A percentile compares a stretch with the other conserved stretches of the same genome.
These are phyloP conservation scores for Trematocara variabile DNA, from an alignment of 2,113 vertebrate species.

Conservation along the genomic window DNA sequence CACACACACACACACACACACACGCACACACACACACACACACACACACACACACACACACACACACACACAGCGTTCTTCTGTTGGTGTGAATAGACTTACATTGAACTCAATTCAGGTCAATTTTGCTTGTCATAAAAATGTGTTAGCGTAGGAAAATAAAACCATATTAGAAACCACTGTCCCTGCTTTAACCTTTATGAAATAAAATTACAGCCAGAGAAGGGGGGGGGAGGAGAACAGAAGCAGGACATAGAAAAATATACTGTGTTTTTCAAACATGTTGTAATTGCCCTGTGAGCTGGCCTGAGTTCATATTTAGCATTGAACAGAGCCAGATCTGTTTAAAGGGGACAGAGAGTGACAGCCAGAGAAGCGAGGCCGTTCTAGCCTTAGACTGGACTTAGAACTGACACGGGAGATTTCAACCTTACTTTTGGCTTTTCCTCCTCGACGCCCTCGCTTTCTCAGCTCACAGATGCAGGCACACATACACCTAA, in stretches of 20 bases:
- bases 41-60: no score
- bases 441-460: conserved; percentile 14
- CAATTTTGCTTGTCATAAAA: conserved; percentile 54
- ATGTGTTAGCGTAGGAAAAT: conserved; percentile 44
- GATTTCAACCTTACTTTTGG: conserved; percentile 8
- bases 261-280: conserved; percentile 41
- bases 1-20: no score
- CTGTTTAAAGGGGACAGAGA: conserved; percentile 41
- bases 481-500: neutral
- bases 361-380: conserved; percentile 27
- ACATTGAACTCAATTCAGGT: conserved; percentile 39
- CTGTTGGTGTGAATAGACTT: conserved; percentile 36
- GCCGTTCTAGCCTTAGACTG: neutral
- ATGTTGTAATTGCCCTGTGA: conserved; percentile 59
- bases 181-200: conserved; percentile 57
- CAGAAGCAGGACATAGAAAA: conserved; percentile 34
- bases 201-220: conserved; percentile 50
- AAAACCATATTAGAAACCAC: conserved; percentile 42
- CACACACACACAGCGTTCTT: no score
- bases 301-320: conserved; percentile 50
- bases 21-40: neutral
- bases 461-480: neutral
- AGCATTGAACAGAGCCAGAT: conserved; percentile 49
- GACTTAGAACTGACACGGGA: neutral
- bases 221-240: neutral